Evolutionary conservation across 1,140 invertebrate species (phyloP), one percentile per base, ranked within the genome.

Genomic region (Caenorhabditis briggsae): DNA sequence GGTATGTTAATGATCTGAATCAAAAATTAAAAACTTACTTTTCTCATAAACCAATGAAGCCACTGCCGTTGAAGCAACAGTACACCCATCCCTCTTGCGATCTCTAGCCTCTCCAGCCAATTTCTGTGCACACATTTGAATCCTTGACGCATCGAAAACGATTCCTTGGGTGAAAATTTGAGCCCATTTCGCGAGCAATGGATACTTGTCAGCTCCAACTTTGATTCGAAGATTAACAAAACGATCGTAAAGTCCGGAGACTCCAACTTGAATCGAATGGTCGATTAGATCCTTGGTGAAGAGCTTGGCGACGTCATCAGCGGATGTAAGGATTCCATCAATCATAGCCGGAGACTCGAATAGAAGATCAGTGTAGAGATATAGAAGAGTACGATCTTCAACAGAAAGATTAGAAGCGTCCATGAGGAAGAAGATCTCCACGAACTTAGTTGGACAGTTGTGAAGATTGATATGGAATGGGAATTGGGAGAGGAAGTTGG

Each of bases 381-480:
- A 95, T 46, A 96, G 93, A 93, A 96, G 96, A 70, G 94, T 93
- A 86, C 95, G 94, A 25, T 94, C 93, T 6, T 94, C 92, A 85
- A 93, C 90, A 1, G 94, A 93, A 20, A 96, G 88, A n/a, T 92
- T 86, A 11, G 93, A 94, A 6, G 95, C 96, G 93, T 97, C 95
- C 92, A 97, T 93, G 18, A 96, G 91, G 20, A 93, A 89, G 95
- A 95, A 93, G 94, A 96, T 96, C 93, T 96, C 95, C 88, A 96
- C 94, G 93, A 97, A 96, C 91, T 96, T 96, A 1, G 95, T 96
- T 86, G 95, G 94, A 14, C 96, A 93, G 90, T 96, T 94, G 94
- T 96, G 95, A 64, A 96, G 93, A 88, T 95, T 95, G 3, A 96
- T 95, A 90, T 94, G 95, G 86, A 82, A 96, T 93, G 25, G 95